Percentiles rank a stretch among this genome's conserved stretches.
Conservation (phyloP, 2,113 vertebrate genomes). For the Narcine bancroftii region DNA sequence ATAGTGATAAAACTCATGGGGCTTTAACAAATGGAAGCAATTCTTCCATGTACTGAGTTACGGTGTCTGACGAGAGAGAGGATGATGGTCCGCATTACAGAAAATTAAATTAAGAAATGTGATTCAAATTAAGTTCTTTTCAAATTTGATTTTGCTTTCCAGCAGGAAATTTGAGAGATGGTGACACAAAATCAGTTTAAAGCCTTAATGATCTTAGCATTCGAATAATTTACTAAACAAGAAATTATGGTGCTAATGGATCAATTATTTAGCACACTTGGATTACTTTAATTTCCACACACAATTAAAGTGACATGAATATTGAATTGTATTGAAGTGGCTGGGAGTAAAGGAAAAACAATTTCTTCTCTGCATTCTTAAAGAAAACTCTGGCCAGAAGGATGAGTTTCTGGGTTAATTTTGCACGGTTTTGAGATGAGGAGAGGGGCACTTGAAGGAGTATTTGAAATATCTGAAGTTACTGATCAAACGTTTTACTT, state of each 20-base stretch:
- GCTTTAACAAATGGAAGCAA: background rate
- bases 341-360: background rate
- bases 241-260: background rate
- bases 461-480: no score
- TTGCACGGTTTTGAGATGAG: background rate
- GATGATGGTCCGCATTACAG: background rate
- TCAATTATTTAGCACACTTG: background rate
- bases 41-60: background rate
- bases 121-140: background rate
- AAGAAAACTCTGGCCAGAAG: background rate
- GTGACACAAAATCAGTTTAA: background rate
- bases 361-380: background rate
- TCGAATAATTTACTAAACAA: background rate
- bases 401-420: background rate
- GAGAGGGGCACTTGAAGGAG: background rate
- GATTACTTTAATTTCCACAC: background rate
- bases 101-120: slow-evolving; percentile 6
- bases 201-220: background rate
- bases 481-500: no score
- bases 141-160: background rate
- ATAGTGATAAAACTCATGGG: background rate
- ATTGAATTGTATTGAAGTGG: background rate
- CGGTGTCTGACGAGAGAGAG: background rate
- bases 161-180: background rate
- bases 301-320: no score